Percentiles rank a stretch among this genome's conserved stretches.
Evolutionary conservation across 2,797 vertebrate genomes (phyloP).

Genomic region (Chelon auratus): DNA sequence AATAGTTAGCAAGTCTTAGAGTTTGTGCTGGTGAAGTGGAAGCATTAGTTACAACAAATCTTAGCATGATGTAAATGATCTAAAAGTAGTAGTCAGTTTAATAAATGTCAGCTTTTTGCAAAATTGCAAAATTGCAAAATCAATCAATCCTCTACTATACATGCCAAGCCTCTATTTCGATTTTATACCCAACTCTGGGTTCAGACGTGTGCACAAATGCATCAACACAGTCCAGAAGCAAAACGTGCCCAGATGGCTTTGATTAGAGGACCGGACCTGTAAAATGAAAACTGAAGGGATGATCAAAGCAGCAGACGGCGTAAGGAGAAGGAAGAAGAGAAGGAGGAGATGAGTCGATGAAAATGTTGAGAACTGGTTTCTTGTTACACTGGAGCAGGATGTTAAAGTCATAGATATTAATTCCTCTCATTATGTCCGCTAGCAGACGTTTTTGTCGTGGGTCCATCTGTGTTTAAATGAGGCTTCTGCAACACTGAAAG

Average conservation of each 20-base stretch:
- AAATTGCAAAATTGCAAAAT: neutral
- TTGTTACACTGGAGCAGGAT: slow-evolving; percentile 31
- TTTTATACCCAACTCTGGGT: slow-evolving; percentile 5
- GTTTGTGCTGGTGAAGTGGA: neutral
- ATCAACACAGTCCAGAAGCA: slow-evolving; percentile 14
- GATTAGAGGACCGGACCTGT: slow-evolving; percentile 41
- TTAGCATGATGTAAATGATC: neutral
- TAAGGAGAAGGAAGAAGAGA: slow-evolving; percentile 10
- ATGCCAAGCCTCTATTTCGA: neutral
- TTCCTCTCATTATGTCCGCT: slow-evolving; percentile 43
- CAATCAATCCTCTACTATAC: neutral
- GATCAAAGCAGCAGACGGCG: slow-evolving; percentile 48
- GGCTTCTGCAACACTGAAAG: slow-evolving; percentile 6
- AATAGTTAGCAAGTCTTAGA: neutral
- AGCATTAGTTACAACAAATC: neutral
- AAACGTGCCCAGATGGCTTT: slow-evolving; percentile 44
- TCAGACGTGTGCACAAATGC: slow-evolving; percentile 19
- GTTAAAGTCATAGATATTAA: slow-evolving; percentile 27
- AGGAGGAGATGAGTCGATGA: slow-evolving; percentile 23
- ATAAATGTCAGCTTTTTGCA: neutral
- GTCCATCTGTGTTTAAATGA: slow-evolving; percentile 39
- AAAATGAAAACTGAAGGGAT: slow-evolving; percentile 40
- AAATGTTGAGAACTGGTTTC: slow-evolving; percentile 10
- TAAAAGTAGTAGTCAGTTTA: neutral
- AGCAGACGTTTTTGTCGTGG: slow-evolving; percentile 40